Evolutionary conservation across 2,797 vertebrate species (phyloP).

Genomic region (Otolemur crassicaudatus): DNA sequence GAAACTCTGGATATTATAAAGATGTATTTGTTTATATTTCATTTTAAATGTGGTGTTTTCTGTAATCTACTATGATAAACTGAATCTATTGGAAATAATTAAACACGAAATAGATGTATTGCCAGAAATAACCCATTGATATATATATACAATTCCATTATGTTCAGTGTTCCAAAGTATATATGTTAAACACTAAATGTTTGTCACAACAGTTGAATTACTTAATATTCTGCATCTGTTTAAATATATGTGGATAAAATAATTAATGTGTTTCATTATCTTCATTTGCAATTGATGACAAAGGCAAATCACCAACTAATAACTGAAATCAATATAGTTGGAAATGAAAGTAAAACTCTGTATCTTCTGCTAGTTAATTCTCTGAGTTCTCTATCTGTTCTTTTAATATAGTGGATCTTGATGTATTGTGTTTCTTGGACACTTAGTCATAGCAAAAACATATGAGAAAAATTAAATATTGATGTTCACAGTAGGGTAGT

Average conservation of each 20-base stretch:
- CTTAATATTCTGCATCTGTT: not conserved
- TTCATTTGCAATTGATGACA: conserved; percentile 34
- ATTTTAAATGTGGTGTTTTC: not conserved
- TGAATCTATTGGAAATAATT: not conserved
- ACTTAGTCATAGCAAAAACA: conserved; percentile 73
- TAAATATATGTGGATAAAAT: not conserved
- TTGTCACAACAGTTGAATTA: not conserved
- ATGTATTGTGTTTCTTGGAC: conserved; percentile 62
- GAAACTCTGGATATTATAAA: not conserved
- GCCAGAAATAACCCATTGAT: not conserved
- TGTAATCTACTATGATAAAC: not conserved
- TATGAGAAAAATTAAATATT: conserved; percentile 77
- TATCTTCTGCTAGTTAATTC: conserved; percentile 47
- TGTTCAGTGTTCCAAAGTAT: not conserved
- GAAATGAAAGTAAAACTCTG: conserved; percentile 33
- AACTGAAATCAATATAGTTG: conserved; percentile 32
- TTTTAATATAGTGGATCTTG: conserved; percentile 11
- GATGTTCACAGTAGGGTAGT: conserved; percentile 55
- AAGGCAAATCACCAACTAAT: conserved; percentile 24
- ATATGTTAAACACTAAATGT: not conserved
- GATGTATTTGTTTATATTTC: not conserved
- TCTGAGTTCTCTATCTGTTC: conserved; percentile 59
- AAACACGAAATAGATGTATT: not conserved
- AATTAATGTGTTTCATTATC: conserved; percentile 18
- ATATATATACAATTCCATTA: not conserved